Conservation (phyloP, 2,797 vertebrate genomes). For the Artibeus lituratus region DNA sequence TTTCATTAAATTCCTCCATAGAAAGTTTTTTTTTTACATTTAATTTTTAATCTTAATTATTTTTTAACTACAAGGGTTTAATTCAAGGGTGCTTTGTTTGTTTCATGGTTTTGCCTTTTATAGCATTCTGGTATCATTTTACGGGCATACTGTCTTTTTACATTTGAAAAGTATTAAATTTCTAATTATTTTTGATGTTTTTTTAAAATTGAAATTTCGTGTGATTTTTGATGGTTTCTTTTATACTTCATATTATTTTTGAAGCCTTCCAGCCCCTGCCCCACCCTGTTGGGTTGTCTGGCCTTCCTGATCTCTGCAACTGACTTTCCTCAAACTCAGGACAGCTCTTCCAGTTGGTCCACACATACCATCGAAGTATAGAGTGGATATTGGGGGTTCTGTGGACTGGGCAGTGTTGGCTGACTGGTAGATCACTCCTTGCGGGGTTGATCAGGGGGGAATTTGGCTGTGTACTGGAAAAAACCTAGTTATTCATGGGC, state of each 20-base stretch:
- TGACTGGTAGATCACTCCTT: background rate
- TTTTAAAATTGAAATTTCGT: background rate
- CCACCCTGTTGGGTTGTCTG: background rate
- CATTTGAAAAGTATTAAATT: background rate
- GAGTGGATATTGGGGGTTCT: background rate
- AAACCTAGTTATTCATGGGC: background rate
- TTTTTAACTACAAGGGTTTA: background rate
- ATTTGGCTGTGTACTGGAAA: background rate
- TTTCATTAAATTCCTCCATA: background rate
- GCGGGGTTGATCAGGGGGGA: background rate
- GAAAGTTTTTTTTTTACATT: background rate
- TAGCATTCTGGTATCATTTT: background rate
- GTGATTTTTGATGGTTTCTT: background rate
- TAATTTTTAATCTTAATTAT: background rate
- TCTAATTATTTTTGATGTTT: background rate
- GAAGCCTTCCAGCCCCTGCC: too few relatives aligned
- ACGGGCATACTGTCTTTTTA: background rate
- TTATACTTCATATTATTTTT: background rate
- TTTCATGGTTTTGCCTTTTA: background rate
- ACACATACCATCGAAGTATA: background rate
- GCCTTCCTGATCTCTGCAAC: background rate
- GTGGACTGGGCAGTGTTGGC: background rate
- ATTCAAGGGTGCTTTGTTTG: background rate
- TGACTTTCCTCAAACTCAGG: background rate
- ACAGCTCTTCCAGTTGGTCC: background rate